phyloP scores from a whole-genome alignment of 2,797 vertebrate species.

The Rhodeus uyekii region DNA sequence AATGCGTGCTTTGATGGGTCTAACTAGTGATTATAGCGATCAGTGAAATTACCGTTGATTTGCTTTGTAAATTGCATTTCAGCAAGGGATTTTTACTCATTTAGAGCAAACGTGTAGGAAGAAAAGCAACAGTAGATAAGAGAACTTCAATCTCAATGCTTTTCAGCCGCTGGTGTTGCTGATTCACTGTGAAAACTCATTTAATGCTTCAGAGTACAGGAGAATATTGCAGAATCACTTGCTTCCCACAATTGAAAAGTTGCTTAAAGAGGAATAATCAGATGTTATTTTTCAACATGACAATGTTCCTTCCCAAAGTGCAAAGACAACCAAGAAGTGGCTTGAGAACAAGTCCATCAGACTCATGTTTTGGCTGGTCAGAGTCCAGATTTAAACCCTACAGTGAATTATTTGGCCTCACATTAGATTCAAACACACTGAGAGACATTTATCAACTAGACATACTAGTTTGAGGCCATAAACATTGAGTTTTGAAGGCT shows the following conservation, averaged over 20 bases:
- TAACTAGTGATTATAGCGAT: background rate
- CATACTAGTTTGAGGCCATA: background rate
- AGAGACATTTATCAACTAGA: background rate
- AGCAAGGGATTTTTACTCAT: background rate
- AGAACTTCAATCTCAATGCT: no score
- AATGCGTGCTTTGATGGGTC: background rate
- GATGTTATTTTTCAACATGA: background rate
- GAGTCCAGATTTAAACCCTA: background rate
- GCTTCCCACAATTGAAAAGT: background rate
- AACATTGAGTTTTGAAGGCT: background rate
- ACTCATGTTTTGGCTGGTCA: background rate
- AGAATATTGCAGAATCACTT: background rate
- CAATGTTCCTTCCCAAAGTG: background rate
- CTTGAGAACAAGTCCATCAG: background rate
- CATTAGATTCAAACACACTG: background rate
- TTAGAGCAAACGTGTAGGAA: background rate
- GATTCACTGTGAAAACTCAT: background rate
- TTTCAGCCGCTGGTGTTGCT: no score
- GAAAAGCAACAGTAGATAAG: background rate
- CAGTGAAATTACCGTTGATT: background rate
- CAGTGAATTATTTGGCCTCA: background rate
- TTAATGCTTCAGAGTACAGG: background rate
- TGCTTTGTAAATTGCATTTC: background rate
- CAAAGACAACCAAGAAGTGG: background rate
- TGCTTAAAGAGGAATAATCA: background rate